Percentiles rank a stretch among this genome's conserved stretches.
Conservation (phyloP, 2,113 vertebrate genomes). For the Ramphastos sulfuratus region DNA sequence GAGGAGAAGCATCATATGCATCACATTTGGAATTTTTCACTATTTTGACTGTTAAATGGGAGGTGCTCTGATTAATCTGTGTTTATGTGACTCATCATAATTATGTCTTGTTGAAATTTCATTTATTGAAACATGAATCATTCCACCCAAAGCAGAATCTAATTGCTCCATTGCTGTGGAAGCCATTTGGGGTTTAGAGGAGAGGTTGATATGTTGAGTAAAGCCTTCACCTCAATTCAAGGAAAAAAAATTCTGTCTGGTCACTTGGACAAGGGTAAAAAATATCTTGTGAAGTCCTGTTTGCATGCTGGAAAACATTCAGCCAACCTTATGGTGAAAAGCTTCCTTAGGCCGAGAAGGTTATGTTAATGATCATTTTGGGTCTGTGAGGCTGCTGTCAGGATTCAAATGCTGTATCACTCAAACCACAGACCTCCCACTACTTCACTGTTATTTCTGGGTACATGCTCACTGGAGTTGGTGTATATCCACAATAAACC, state of each 20-base stretch:
- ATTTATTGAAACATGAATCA: constrained; percentile 80
- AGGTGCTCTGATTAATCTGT: constrained; percentile 72
- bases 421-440: constrained; percentile 15
- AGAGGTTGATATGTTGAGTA: constrained; percentile 26
- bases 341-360: background rate
- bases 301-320: background rate
- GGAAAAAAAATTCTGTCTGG: background rate
- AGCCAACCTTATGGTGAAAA: background rate
- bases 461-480: background rate
- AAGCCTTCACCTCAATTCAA: background rate
- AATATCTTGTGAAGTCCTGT: background rate
- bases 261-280: background rate
- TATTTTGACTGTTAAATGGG: constrained; percentile 77
- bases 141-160: constrained; percentile 69
- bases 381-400: background rate
- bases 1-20: constrained; percentile 4
- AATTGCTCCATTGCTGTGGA: constrained; percentile 59
- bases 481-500: background rate
- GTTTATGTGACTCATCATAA: constrained; percentile 81
- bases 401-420: background rate
- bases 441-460: background rate
- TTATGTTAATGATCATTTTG: background rate
- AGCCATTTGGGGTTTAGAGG: constrained; percentile 18
- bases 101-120: constrained; percentile 80
- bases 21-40: constrained; percentile 60